Evolutionary conservation across 2,113 vertebrate genomes (phyloP), one percentile per base, ranked within the genome.

Genomic region (Xiphophorus couchianus): DNA sequence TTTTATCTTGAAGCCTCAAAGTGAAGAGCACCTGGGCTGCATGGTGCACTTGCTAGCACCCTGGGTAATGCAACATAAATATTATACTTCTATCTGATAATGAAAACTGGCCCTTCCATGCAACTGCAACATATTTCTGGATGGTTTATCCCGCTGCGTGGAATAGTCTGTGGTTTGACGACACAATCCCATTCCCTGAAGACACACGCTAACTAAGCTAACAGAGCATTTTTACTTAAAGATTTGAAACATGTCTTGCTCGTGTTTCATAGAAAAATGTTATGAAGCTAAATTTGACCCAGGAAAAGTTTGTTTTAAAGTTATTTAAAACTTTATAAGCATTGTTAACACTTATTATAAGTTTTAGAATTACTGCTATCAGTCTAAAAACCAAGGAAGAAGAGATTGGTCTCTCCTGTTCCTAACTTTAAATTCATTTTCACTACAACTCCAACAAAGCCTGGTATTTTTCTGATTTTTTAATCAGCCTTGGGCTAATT

Each of bases 351-450:
- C 51, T 54, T 2, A 22, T 54, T 25, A 2, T 10, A n/a, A 58
- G 51, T 58, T n/a, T 25, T 10, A 58, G 17, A 58, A 3, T 58
- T 3, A 10, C 22, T n/a, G 9, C 9, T n/a, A 4, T 58, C 10
- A 10, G 25, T 25, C 51, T 25, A n/a, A n/a, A 58, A 1, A n/a
- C 22, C 19, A 58, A 25, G 35, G 35, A 37, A 37, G 35, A 37
- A 37, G 35, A 37, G 35, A 3, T 12, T 37, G 35, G 60, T 19
- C 54, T 80, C 54, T 69, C 77, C 42, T 58, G 76, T 54, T 83
- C 86, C 77, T 77, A 48, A 64, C 54, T 14, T 61, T 73, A 77
- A 81, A 73, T 77, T 77, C 62, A 61, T 88, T 86, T 84, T 83
- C 84, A 62, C 77, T 62, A 1, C 84, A 83, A 54, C 51, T 58